phyloP scores from a whole-genome alignment of 2,797 vertebrate species.

The Neoniphon sammara region DNA sequence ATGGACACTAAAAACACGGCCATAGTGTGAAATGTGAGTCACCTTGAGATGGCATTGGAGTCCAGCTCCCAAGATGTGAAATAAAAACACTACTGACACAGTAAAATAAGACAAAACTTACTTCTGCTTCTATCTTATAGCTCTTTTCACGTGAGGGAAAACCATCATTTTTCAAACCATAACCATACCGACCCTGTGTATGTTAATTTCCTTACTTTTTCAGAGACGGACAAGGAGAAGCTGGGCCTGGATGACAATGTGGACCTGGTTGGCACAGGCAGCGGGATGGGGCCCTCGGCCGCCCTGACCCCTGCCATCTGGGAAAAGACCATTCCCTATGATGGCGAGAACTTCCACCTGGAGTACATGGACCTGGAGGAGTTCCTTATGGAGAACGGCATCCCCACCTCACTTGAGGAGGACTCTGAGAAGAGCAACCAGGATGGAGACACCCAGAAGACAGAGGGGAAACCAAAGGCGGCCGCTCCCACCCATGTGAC shows the following conservation, averaged over 20 bases:
- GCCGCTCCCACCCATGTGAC: background rate
- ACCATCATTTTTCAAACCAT: too few species aligned
- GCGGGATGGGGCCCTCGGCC: constrained; percentile 87
- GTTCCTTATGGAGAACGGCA: constrained; percentile 95
- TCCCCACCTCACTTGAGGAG: constrained; percentile 78
- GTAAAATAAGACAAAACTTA: too few species aligned
- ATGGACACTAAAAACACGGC: too few species aligned
- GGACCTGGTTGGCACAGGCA: constrained; percentile 59
- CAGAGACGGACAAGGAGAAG: constrained; percentile 84
- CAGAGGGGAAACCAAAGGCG: constrained; percentile 43
- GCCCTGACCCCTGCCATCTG: constrained; percentile 97
- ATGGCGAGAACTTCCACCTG: constrained; percentile 94
- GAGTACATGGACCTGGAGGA: constrained; percentile 99
- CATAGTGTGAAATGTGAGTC: too few species aligned
- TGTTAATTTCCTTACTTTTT: constrained; percentile 32
- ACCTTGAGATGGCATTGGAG: too few species aligned
- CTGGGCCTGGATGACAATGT: constrained; percentile 65
- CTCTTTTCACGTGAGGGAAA: too few species aligned
- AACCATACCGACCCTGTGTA: background rate
- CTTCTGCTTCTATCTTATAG: too few species aligned
- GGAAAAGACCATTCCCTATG: constrained; percentile 98
- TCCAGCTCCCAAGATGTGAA: too few species aligned
- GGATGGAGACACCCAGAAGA: constrained; percentile 61
- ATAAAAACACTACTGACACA: too few species aligned
- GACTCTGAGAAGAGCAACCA: constrained; percentile 30